These are phyloP conservation scores for Ctena decussata DNA, from an alignment of 2,888 invertebrate genomes.

Conservation along the genomic window DNA sequence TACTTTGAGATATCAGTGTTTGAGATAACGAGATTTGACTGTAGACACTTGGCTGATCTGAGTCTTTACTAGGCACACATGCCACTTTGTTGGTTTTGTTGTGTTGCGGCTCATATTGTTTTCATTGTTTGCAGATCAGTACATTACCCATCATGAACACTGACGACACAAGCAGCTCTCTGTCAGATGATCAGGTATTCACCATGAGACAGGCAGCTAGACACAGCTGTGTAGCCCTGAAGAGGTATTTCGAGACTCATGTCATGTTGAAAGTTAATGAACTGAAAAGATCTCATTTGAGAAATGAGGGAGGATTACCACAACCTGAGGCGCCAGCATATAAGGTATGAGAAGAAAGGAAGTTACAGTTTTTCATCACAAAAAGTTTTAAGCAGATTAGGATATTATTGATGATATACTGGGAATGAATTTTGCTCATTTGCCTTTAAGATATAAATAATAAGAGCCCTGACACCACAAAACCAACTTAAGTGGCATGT, in stretches of 20 bases:
- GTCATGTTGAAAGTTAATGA: slow-evolving; percentile 93
- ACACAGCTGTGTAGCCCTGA: slow-evolving; percentile 95
- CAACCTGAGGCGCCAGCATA: slow-evolving; percentile 87
- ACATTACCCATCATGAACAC: slow-evolving; percentile 95
- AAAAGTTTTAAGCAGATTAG: too few relatives aligned
- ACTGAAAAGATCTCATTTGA: slow-evolving; percentile 87
- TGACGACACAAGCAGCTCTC: slow-evolving; percentile 86
- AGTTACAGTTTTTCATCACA: not conserved
- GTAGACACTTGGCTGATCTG: too few relatives aligned
- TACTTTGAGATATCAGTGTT: too few relatives aligned
- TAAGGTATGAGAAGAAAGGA: slow-evolving; percentile 85
- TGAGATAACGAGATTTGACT: too few relatives aligned
- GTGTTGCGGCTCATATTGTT: too few relatives aligned
- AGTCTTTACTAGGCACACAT: too few relatives aligned
- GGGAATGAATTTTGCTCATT: too few relatives aligned
- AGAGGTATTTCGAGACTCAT: slow-evolving; percentile 97
- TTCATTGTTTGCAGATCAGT: slow-evolving; percentile 89
- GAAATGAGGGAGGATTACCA: slow-evolving; percentile 88
- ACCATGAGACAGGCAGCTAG: slow-evolving; percentile 96
- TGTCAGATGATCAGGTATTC: slow-evolving; percentile 95
- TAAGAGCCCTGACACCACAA: too few relatives aligned
- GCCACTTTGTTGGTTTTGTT: too few relatives aligned
- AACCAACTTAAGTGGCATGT: too few relatives aligned
- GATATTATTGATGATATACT: too few relatives aligned
- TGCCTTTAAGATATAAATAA: too few relatives aligned